phyloP scores from a whole-genome alignment of 2,797 vertebrate genomes.

The Scomberomorus guttatus region DNA sequence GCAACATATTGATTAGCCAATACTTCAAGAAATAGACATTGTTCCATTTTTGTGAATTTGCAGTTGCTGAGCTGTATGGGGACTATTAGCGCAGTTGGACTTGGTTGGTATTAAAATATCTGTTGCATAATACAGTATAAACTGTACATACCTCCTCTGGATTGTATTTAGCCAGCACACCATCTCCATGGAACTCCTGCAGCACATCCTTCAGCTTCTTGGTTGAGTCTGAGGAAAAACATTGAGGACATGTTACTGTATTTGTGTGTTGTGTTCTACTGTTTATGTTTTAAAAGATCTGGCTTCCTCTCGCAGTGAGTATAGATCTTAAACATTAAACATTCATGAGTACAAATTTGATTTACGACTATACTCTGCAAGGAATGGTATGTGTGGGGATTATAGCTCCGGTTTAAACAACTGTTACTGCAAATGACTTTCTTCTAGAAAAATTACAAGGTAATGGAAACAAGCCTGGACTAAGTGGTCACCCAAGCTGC shows the following conservation, averaged over 20 bases:
- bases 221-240: slow-evolving; percentile 90
- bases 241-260: background rate
- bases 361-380: background rate
- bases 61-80: background rate
- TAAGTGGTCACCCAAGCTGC: background rate
- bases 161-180: slow-evolving; percentile 95
- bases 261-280: background rate
- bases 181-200: slow-evolving; percentile 95
- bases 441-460: background rate
- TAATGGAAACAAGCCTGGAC: background rate
- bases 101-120: slow-evolving; percentile 22
- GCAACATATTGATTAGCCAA: background rate
- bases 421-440: background rate
- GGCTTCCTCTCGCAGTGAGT: background rate
- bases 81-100: background rate
- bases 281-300: background rate
- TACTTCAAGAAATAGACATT: background rate
- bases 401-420: background rate
- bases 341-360: background rate
- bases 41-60: background rate
- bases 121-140: slow-evolving; percentile 19
- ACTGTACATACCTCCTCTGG: slow-evolving; percentile 92
- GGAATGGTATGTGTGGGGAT: background rate
- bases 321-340: slow-evolving; percentile 2
- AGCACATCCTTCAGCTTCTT: slow-evolving; percentile 97